Evolutionary conservation across 2,888 invertebrate species (phyloP), one percentile per base, ranked within the genome.

Genomic region (Ectropis crepuscularia): DNA sequence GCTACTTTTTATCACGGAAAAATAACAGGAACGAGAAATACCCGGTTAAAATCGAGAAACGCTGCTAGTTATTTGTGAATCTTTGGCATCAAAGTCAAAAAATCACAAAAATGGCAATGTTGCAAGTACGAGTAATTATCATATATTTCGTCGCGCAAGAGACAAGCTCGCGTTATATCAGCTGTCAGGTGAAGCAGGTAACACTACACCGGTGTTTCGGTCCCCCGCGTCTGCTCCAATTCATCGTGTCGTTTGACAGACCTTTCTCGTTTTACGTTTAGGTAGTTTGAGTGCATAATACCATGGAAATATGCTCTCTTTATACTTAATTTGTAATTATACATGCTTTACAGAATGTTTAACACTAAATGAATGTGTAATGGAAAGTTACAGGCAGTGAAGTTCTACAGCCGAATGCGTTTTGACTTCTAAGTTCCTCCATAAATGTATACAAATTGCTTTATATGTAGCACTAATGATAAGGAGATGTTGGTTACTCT

Each of bases 231-330:
- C 83, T 82, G 89, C 86, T 88, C 90, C 86, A 88, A 84, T 89
- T 91, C 87, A 78, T 80, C 86, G 87, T 88, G 87, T 89, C 88
- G 82, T 85, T 87, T 89, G 89, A 87, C 90, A 90, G 81, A 85
- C 88, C 89, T 90, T 90, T 91, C 91, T 91, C 89, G 87, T 86
- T 88, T 91, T 90, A 90, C 89, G 69, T 75, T 53, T 71, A 72
- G 66, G 65, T 77, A 74, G 75, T 74, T 69, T 51, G 67, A 74
- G 73, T 74, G 72, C 67, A 68, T 69, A 63, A 71, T 66, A 73
- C 64, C 62, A 74, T 71, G 70, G 59, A 77, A 74, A 75, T 68
- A 57, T 67, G 58, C 68, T 63, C 37, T 64, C 37, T 68, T 53
- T 57, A 61, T 43, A 63, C 59, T 70, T 69, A 65, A 71, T 61